A percentile compares a stretch with the other conserved stretches of the same genome.
phyloP scores from a whole-genome alignment of 2,797 vertebrate species.

The Thaleichthys pacificus region DNA sequence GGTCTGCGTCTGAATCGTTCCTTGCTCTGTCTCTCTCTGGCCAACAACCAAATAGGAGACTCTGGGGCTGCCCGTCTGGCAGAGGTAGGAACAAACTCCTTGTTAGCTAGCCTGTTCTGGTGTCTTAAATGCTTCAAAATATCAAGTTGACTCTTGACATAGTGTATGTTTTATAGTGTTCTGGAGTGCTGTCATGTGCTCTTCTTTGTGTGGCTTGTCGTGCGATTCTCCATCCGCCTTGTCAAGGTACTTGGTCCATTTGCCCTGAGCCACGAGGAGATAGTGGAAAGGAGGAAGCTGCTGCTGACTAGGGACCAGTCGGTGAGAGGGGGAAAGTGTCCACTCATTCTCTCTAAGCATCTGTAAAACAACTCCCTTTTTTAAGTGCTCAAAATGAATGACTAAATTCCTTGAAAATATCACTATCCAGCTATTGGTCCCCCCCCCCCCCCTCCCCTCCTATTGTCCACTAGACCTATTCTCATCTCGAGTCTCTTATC shows the following conservation, averaged over 20 bases:
- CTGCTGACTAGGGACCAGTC: constrained; percentile 61
- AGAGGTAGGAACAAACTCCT: constrained; percentile 59
- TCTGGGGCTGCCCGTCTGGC: constrained; percentile 78
- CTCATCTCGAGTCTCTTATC: neutral
- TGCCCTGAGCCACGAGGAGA: constrained; percentile 79
- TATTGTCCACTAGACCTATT: no score
- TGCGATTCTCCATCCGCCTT: neutral
- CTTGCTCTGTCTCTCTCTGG: constrained; percentile 81
- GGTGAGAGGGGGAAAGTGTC: constrained; percentile 38
- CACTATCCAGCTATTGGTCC: neutral
- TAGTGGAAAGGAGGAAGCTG: constrained; percentile 79
- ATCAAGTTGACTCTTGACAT: no score
- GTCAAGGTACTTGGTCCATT: constrained; percentile 79
- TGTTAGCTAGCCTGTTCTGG: neutral
- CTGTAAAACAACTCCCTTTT: neutral
- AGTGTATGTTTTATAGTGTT: neutral
- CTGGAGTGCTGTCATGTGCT: neutral
- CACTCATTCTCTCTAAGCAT: neutral
- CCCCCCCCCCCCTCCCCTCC: no score
- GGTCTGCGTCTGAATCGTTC: constrained; percentile 84
- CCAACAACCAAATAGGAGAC: constrained; percentile 82
- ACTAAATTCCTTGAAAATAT: neutral
- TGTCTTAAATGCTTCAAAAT: no score
- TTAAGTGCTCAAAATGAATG: neutral
- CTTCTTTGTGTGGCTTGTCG: no score